Evolutionary conservation across 1,140 invertebrate species (phyloP).

Genomic region (Lucilia cuprina): DNA sequence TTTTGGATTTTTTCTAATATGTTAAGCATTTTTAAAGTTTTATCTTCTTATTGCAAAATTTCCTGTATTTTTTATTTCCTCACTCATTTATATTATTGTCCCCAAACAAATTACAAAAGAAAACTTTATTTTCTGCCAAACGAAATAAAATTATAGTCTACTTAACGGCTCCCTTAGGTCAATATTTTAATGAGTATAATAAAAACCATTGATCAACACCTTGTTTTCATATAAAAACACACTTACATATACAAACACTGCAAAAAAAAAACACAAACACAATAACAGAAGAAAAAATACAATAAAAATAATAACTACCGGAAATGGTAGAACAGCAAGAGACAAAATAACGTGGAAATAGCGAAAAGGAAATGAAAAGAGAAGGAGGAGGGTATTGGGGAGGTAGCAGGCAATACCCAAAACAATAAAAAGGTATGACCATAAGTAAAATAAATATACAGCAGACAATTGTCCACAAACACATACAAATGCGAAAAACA

Average conservation of each 20-base stretch:
- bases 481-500: no score
- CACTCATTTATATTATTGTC: neutral
- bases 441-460: no score
- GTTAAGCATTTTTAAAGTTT: no score
- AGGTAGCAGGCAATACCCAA: neutral
- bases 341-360: neutral
- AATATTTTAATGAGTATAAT: conserved; percentile 4
- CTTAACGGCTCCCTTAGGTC: neutral
- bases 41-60: no score
- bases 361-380: no score
- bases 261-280: neutral
- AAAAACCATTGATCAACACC: conserved; percentile 11
- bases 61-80: no score
- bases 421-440: neutral
- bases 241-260: neutral
- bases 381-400: no score
- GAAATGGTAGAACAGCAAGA: neutral
- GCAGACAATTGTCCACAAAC: neutral
- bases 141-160: conserved; percentile 2
- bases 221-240: neutral
- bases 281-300: neutral
- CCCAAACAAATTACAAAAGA: neutral
- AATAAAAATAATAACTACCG: conserved; percentile 15
- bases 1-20: no score
- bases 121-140: neutral